phyloP scores from a whole-genome alignment of 2,113 vertebrate species.

The Elephas maximus region DNA sequence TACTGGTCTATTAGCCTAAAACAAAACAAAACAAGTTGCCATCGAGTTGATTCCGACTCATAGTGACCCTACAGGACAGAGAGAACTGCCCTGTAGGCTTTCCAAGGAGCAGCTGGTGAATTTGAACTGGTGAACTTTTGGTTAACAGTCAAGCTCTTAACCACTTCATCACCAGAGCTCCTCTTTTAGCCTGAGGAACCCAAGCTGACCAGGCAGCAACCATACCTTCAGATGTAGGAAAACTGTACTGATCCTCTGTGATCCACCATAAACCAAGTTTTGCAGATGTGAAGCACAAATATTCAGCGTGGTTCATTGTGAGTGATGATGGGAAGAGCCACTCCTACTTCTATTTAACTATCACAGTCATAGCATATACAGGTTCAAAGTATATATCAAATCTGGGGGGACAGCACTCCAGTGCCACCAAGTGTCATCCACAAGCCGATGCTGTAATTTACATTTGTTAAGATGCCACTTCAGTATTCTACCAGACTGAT shows the following conservation, averaged over 20 bases:
- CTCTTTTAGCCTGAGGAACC: not conserved
- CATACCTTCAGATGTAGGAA: not conserved
- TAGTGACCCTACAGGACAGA: no score
- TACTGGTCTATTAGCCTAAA: not conserved
- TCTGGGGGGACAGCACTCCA: not conserved
- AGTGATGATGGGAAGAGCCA: not conserved
- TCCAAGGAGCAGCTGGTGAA: no score
- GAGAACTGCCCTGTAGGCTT: no score
- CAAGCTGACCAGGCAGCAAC: not conserved
- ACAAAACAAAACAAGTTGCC: no score
- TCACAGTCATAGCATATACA: not conserved
- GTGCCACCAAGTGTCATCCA: not conserved
- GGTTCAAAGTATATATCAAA: not conserved
- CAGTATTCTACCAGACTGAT: not conserved
- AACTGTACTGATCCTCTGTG: not conserved
- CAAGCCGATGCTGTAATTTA: not conserved
- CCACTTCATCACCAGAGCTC: no score
- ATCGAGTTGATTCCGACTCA: no score
- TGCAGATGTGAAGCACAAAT: not conserved
- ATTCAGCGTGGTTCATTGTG: not conserved
- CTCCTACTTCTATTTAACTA: not conserved
- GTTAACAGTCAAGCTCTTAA: no score
- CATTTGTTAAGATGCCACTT: not conserved
- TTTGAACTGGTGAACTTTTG: no score
- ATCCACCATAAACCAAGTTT: not conserved